Conservation (phyloP, 1,140 invertebrate genomes). For the Drosophila bocqueti region DNA sequence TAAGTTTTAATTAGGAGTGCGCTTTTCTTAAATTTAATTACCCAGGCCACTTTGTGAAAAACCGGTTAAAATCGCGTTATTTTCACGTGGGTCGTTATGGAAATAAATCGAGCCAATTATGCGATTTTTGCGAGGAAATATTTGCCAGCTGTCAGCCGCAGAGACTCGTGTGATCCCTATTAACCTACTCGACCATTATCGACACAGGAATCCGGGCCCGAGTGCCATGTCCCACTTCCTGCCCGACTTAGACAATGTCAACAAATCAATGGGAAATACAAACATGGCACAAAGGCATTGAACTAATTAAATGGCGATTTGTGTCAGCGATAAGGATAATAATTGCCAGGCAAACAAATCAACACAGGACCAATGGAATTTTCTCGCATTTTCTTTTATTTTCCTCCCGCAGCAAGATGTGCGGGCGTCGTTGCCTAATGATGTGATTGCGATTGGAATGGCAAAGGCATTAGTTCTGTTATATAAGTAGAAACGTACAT, state of each 20-base stretch:
- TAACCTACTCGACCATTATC: slow-evolving; percentile 42
- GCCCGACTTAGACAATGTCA: slow-evolving; percentile 57
- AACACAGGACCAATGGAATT: slow-evolving; percentile 34
- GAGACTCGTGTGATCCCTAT: slow-evolving; percentile 43
- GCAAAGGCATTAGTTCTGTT: slow-evolving; percentile 16
- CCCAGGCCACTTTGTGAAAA: background rate
- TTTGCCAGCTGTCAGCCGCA: slow-evolving; percentile 49
- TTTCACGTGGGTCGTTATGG: slow-evolving; percentile 25
- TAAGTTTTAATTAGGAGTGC: slow-evolving; percentile 3
- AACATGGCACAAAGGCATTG: slow-evolving; percentile 66
- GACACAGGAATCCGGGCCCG: slow-evolving; percentile 3
- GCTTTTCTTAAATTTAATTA: slow-evolving; percentile 16
- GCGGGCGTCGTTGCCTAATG: slow-evolving; percentile 64
- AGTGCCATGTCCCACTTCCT: slow-evolving; percentile 20
- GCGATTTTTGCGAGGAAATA: slow-evolving; percentile 33
- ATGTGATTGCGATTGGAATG: slow-evolving; percentile 61
- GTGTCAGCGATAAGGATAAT: slow-evolving; percentile 80
- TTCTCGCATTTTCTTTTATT: slow-evolving; percentile 48
- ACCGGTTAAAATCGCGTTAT: slow-evolving; percentile 8
- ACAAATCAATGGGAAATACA: slow-evolving; percentile 76
- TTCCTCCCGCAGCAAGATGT: slow-evolving; percentile 16
- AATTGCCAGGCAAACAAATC: slow-evolving; percentile 78
- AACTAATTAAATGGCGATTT: slow-evolving; percentile 81
- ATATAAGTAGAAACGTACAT: slow-evolving; percentile 1
- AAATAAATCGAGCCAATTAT: slow-evolving; percentile 32